Conservation (phyloP, 2,797 vertebrate genomes). For the Danio albolineatus region DNA sequence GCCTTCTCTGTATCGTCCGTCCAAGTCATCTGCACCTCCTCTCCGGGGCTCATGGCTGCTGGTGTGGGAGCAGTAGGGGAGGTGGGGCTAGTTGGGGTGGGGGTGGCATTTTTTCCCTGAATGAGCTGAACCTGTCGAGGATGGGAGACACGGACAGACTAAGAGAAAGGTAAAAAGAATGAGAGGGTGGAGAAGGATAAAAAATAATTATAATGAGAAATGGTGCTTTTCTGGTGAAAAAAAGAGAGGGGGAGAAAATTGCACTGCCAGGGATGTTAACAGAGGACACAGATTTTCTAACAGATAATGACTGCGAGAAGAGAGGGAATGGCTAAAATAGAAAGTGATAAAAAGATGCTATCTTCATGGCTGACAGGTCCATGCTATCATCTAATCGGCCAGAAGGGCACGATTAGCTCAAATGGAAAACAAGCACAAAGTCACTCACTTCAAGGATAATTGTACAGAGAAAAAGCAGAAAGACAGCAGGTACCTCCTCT, state of each 20-base stretch:
- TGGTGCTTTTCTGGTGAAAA: background rate
- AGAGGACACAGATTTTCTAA: background rate
- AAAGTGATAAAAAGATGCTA: constrained; percentile 18
- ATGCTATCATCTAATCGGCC: constrained; percentile 16
- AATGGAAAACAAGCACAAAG: constrained; percentile 16
- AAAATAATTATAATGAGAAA: constrained; percentile 15
- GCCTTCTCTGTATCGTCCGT: constrained; percentile 83
- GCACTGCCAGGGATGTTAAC: constrained; percentile 16
- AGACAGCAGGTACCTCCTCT: constrained; percentile 79
- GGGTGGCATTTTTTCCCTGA: constrained; percentile 85
- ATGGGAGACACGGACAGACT: constrained; percentile 76
- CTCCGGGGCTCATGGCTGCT: constrained; percentile 75
- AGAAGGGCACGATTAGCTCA: constrained; percentile 25
- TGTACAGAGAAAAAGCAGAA: background rate
- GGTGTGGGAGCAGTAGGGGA: constrained; percentile 81
- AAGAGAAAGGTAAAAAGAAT: constrained; percentile 64
- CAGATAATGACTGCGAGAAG: constrained; percentile 21
- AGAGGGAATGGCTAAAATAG: constrained; percentile 2
- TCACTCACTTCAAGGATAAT: constrained; percentile 8
- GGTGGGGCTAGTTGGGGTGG: constrained; percentile 79
- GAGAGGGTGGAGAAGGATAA: constrained; percentile 28
- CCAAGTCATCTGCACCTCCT: constrained; percentile 89
- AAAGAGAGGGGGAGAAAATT: background rate
- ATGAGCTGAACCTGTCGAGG: constrained; percentile 89
- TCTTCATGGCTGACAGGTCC: constrained; percentile 24